Evolutionary conservation across 2,797 vertebrate genomes (phyloP).

Genomic region (Acestrorhynchus altus): DNA sequence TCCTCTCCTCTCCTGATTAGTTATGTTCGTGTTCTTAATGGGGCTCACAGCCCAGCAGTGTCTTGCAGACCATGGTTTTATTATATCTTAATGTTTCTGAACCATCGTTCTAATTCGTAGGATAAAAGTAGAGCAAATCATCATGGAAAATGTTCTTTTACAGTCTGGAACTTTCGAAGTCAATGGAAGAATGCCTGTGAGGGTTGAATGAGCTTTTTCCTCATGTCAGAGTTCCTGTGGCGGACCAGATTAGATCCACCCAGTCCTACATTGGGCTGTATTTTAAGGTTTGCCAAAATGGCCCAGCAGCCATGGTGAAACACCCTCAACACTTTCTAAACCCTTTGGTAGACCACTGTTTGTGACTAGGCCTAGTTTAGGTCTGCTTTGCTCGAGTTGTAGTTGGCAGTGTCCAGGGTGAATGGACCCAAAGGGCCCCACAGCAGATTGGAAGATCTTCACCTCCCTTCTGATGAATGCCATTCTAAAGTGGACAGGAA

Average conservation of each 20-base stretch:
- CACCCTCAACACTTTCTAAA: constrained; percentile 5
- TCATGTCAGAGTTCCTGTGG: constrained; percentile 20
- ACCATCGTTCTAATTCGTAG: constrained; percentile 46
- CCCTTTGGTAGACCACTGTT: neutral
- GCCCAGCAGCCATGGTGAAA: constrained; percentile 8
- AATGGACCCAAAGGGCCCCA: neutral
- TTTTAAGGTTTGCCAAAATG: constrained; percentile 33
- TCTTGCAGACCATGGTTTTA: neutral
- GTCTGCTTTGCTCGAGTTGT: neutral
- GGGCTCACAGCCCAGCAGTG: neutral
- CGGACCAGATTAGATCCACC: constrained; percentile 34
- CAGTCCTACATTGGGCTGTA: constrained; percentile 8
- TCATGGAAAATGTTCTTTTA: constrained; percentile 33
- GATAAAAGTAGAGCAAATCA: constrained; percentile 40
- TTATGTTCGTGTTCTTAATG: neutral
- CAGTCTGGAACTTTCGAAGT: constrained; percentile 1
- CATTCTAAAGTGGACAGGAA: constrained; percentile 18
- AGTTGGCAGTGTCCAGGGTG: neutral
- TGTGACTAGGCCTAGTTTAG: neutral
- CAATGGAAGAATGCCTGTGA: neutral
- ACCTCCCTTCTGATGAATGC: constrained; percentile 2
- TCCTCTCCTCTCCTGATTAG: too few species aligned
- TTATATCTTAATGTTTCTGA: constrained; percentile 27
- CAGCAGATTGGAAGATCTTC: neutral
- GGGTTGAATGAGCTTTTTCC: constrained; percentile 12